These are phyloP conservation scores for Melanitta fusca DNA, from an alignment of 2,797 vertebrate species.

Conservation along the genomic window DNA sequence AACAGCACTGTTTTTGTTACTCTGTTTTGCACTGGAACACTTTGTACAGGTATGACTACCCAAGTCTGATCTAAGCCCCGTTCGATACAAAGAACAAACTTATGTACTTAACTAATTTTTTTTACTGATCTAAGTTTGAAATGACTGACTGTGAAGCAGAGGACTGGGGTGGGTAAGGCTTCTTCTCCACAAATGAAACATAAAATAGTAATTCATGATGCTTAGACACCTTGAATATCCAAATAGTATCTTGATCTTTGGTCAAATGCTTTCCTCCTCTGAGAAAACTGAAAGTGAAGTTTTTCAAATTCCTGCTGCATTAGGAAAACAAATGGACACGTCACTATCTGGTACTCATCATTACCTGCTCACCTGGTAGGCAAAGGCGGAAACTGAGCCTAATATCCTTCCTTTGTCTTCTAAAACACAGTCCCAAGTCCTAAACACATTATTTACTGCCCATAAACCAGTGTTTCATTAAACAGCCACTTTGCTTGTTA, in stretches of 20 bases:
- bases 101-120: background rate
- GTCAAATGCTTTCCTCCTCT: background rate
- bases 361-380: conserved; percentile 19
- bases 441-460: conserved; percentile 12
- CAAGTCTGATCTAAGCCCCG: background rate
- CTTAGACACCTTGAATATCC: background rate
- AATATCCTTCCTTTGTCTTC: conserved; percentile 43
- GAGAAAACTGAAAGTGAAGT: background rate
- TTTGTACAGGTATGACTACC: background rate
- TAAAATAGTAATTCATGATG: background rate
- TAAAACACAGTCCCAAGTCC: background rate
- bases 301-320: background rate
- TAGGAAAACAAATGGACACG: conserved; percentile 55
- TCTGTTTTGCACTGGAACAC: background rate
- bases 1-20: background rate
- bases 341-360: background rate
- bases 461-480: conserved; percentile 45
- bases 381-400: conserved; percentile 28
- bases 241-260: background rate
- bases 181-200: background rate
- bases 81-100: background rate
- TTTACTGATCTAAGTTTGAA: background rate
- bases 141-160: background rate
- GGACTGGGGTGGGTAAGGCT: background rate
- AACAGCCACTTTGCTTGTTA: conserved; percentile 32